Conservation (phyloP, 2,888 invertebrate species). For the Amblyjoppa proteus region DNA sequence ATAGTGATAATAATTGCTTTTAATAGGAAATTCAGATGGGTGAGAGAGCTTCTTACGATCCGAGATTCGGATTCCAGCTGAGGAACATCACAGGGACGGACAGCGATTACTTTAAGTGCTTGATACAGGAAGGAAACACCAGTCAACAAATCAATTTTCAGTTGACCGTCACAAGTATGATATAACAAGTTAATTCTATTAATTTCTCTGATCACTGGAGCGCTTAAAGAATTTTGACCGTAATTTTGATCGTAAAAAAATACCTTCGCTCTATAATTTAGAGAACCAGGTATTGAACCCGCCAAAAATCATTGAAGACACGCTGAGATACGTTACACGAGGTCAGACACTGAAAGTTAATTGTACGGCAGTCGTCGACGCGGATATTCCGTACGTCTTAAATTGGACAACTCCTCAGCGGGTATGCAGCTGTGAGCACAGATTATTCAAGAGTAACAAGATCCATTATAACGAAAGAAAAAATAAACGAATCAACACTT, state of each 20-base stretch:
- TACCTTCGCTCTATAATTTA: conserved; percentile 40
- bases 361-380: conserved; percentile 73
- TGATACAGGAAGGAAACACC: conserved; percentile 16
- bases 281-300: conserved; percentile 63
- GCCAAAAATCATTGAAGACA: conserved; percentile 71
- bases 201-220: not conserved
- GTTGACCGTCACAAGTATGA: conserved; percentile 63
- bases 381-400: conserved; percentile 70
- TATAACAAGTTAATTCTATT: no score
- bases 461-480: not conserved
- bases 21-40: conserved; percentile 76
- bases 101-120: conserved; percentile 70
- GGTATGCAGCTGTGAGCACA: conserved; percentile 50
- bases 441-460: conserved; percentile 2
- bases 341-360: conserved; percentile 78
- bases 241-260: conserved; percentile 42
- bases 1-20: not conserved
- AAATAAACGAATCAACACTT: not conserved
- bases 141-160: conserved; percentile 45
- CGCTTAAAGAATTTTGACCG: not conserved
- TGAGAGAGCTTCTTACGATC: conserved; percentile 81
- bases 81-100: conserved; percentile 79
- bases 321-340: conserved; percentile 75
- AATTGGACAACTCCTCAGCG: conserved; percentile 75
- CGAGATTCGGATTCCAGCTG: conserved; percentile 85